Evolutionary conservation across 2,797 vertebrate species (phyloP), one percentile per base, ranked within the genome.

Genomic region (Limnodromus scolopaceus): DNA sequence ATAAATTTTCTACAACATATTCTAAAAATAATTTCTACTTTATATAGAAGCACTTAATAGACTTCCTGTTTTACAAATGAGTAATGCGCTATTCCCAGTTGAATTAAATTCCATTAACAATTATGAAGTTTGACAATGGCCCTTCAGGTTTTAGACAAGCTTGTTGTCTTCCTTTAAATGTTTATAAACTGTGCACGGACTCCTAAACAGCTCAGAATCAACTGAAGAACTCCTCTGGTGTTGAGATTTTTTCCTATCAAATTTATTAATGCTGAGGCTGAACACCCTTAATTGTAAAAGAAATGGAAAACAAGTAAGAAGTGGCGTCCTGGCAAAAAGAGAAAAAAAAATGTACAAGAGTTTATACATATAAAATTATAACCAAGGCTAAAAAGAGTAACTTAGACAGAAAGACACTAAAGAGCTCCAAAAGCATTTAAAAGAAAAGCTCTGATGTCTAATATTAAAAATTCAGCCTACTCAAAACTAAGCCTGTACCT

Each of bases 11-110:
- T 77, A 74, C 38, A 94, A 55, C 46, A 69, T 60, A 70, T 53
- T 55, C 93, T 87, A 96, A 95, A 96, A 94, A 92, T 94, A 92
- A 74, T 54, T 82, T 82, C 30, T 77, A 57, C 63, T 85, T 94
- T 39, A 83, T 43, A 85, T 4, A 95, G 64, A 89, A 93, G 60
- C 64, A 93, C 30, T 60, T 89, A 91, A 89, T 25, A 90, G 57
- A 87, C 61, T 94, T 96, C 93, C 92, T 95, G 87, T 69, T 92
- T 80, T 64, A 83, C 30, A 83, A 75, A 36, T 39, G 48, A 92
- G 34, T 46, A 83, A 87, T 16, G 8, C 4, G 19, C 38, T 78
- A 85, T 49, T 92, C 49, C 65, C 49, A 81, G 45, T 2, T 54
- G 45, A 9, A 68, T 53, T 85, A 77, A 64, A 91, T 85, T 91